These are phyloP conservation scores for Phaethon lepturus DNA, from an alignment of 2,113 vertebrate species.

Conservation along the genomic window DNA sequence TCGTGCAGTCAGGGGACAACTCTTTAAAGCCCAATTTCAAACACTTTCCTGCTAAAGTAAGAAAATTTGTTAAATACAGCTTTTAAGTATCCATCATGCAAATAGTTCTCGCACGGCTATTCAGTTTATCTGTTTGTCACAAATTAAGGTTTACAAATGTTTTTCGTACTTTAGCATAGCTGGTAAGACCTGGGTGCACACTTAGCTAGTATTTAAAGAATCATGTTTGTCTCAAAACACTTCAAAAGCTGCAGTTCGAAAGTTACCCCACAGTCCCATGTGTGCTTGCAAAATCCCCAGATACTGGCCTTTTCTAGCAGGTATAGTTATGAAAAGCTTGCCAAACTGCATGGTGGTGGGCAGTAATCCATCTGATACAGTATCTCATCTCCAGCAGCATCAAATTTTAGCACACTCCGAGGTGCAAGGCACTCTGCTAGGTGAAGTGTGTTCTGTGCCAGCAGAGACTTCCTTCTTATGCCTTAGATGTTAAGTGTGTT, in stretches of 20 bases:
- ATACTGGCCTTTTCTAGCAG: neutral
- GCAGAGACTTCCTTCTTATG: neutral
- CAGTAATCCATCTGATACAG: neutral
- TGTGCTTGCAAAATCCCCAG: neutral
- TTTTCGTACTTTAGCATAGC: neutral
- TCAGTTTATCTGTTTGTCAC: neutral
- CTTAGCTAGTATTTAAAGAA: neutral
- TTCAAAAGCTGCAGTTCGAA: neutral
- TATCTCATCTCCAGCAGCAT: neutral
- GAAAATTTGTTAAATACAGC: neutral
- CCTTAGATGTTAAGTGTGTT: neutral
- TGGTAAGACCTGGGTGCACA: neutral
- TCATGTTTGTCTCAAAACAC: neutral
- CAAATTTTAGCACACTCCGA: neutral
- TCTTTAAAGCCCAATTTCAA: neutral
- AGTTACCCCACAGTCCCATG: neutral
- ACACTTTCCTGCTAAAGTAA: too few relatives aligned
- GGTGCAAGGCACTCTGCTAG: neutral
- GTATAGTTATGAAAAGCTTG: neutral
- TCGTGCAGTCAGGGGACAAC: rapidly evolving
- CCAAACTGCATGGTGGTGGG: neutral
- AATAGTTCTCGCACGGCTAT: neutral
- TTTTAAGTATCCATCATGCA: neutral
- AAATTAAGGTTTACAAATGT: neutral
- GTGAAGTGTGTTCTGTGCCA: neutral